phyloP scores from a whole-genome alignment of 2,888 invertebrate species.

The Epirrhoe tristata region DNA sequence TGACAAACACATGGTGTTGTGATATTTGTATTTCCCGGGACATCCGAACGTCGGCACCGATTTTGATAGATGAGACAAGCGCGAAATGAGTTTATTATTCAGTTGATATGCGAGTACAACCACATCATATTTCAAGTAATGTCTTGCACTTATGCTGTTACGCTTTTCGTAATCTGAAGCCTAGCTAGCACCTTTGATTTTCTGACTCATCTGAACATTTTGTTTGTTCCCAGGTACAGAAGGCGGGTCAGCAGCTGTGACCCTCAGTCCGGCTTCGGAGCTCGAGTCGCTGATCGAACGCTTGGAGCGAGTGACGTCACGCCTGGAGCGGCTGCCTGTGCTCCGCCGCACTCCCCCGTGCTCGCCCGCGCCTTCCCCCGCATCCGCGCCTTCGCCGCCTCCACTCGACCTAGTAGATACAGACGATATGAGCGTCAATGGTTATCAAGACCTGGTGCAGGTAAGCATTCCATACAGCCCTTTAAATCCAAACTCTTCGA shows the following conservation, averaged over 20 bases:
- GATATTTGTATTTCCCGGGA: slow-evolving; percentile 27
- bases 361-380: slow-evolving; percentile 65
- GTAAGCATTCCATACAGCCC: slow-evolving; percentile 49
- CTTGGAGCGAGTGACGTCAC: slow-evolving; percentile 90
- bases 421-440: slow-evolving; percentile 90
- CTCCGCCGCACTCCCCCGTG: slow-evolving; percentile 65
- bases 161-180: background rate
- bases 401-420: slow-evolving; percentile 52
- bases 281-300: slow-evolving; percentile 90
- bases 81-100: slow-evolving; percentile 26
- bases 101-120: background rate
- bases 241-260: slow-evolving; percentile 73
- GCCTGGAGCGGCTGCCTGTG: slow-evolving; percentile 86
- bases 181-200: background rate
- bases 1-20: background rate
- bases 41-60: slow-evolving; percentile 18
- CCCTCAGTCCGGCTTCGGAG: slow-evolving; percentile 80
- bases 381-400: slow-evolving; percentile 54
- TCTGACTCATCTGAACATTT: background rate
- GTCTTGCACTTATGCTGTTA: background rate
- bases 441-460: slow-evolving; percentile 89
- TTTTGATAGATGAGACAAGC: slow-evolving; percentile 27
- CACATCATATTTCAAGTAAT: background rate
- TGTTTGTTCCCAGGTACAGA: slow-evolving; percentile 70
- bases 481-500: background rate